phyloP scores from a whole-genome alignment of 2,113 vertebrate genomes.

The Holacanthus passer region DNA sequence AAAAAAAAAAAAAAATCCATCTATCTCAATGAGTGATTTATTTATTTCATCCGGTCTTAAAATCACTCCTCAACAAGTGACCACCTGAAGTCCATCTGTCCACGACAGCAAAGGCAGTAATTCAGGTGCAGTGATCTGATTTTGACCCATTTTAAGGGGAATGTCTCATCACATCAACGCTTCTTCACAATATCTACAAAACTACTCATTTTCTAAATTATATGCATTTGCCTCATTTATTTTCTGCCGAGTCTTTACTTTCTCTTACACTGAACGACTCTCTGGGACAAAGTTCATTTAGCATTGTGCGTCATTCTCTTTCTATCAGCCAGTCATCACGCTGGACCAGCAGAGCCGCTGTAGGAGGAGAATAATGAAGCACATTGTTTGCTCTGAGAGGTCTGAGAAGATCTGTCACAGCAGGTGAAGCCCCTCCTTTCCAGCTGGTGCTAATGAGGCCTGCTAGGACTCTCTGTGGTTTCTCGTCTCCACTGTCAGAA shows the following conservation, averaged over 20 bases:
- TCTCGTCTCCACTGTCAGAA: constrained; percentile 59
- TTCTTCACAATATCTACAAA: not conserved
- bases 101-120: too few species aligned
- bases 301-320: not conserved
- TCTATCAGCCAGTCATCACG: constrained; percentile 20
- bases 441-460: constrained; percentile 69
- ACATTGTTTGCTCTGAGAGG: constrained; percentile 59
- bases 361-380: constrained; percentile 68
- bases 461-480: constrained; percentile 54
- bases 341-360: constrained; percentile 13
- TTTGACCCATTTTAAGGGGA: not conserved
- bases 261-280: not conserved
- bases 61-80: constrained; percentile 15
- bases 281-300: constrained; percentile 9
- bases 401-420: constrained; percentile 67
- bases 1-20: constrained; percentile 7
- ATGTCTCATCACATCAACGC: not conserved
- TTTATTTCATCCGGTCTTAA: constrained; percentile 25
- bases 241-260: not conserved
- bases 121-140: constrained; percentile 13
- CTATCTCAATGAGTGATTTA: constrained; percentile 18
- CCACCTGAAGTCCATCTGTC: constrained; percentile 13
- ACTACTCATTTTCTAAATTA: not conserved
- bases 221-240: not conserved
- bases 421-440: constrained; percentile 66